Percentiles rank a stretch among this genome's conserved stretches.
Conservation (phyloP, 2,797 vertebrate genomes). For the Xenopus petersii region DNA sequence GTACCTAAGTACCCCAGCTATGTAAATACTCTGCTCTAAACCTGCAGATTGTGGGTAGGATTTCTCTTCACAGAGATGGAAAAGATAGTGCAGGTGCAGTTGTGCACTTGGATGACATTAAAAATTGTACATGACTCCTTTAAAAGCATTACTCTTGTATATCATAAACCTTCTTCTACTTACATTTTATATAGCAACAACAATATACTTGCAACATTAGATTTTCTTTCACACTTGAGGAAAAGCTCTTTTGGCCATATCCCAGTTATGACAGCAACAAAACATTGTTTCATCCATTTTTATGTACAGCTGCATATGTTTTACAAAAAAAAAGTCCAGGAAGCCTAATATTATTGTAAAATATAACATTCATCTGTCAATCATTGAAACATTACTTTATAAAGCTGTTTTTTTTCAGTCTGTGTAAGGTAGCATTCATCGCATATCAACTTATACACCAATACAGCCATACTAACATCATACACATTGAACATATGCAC, state of each 20-base stretch:
- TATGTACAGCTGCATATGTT: background rate
- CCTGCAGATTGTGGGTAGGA: too few species aligned
- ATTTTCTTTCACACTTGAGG: too few species aligned
- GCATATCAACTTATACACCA: background rate
- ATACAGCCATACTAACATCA: constrained; percentile 8
- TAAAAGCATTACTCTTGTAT: background rate
- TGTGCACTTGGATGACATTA: too few species aligned
- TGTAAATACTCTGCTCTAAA: too few species aligned
- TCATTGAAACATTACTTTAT: background rate
- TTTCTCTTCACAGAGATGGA: background rate
- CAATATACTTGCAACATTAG: too few species aligned
- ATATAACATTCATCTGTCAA: constrained; percentile 17
- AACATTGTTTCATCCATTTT: background rate
- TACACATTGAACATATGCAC: background rate
- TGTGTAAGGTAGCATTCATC: background rate
- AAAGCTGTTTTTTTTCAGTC: background rate
- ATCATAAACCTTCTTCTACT: background rate
- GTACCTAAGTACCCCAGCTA: too few species aligned
- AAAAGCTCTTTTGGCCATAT: background rate
- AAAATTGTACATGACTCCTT: too few species aligned
- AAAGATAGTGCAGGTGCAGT: too few species aligned
- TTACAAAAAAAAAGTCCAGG: constrained; percentile 1
- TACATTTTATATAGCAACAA: background rate
- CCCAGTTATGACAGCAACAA: background rate
- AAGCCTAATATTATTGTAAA: constrained; percentile 8